Conservation (phyloP, 2,797 vertebrate genomes). For the Austrolebias charrua region DNA sequence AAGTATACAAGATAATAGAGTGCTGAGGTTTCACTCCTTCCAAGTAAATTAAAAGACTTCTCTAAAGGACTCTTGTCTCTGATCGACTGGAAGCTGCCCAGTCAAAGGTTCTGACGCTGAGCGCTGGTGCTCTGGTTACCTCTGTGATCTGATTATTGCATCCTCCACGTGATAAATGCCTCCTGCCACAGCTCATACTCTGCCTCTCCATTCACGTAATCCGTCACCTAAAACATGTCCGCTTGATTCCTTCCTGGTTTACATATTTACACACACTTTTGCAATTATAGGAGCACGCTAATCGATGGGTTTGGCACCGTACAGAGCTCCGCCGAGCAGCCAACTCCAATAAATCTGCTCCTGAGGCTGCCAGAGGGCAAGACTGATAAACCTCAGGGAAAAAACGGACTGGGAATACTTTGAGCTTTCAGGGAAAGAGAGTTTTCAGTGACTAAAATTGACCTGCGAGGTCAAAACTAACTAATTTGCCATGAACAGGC, state of each 20-base stretch:
- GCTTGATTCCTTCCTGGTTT: constrained; percentile 73
- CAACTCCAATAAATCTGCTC: constrained; percentile 62
- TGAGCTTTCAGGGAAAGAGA: constrained; percentile 43
- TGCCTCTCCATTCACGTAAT: constrained; percentile 49
- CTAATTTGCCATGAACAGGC: constrained; percentile 24
- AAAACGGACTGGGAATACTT: constrained; percentile 57
- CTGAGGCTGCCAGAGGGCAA: constrained; percentile 52
- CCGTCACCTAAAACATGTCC: constrained; percentile 67
- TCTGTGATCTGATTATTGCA: constrained; percentile 65
- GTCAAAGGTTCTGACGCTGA: constrained; percentile 37
- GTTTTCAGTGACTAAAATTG: constrained; percentile 46
- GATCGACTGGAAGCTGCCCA: constrained; percentile 44
- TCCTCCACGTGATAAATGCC: constrained; percentile 50
- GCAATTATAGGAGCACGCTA: constrained; percentile 73
- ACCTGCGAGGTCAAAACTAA: constrained; percentile 19
- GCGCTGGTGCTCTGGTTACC: constrained; percentile 49
- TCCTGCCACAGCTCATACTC: constrained; percentile 37
- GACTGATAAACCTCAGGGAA: constrained; percentile 60
- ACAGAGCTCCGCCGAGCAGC: constrained; percentile 51
- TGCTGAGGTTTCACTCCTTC: constrained; percentile 17
- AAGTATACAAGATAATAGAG: constrained; percentile 36
- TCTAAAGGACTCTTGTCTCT: constrained; percentile 33
- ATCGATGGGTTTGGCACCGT: constrained; percentile 63
- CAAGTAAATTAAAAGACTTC: constrained; percentile 54
- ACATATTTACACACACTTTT: constrained; percentile 74